These are phyloP conservation scores for Melanostoma mellinum DNA, from an alignment of 2,888 invertebrate genomes.

Conservation along the genomic window DNA sequence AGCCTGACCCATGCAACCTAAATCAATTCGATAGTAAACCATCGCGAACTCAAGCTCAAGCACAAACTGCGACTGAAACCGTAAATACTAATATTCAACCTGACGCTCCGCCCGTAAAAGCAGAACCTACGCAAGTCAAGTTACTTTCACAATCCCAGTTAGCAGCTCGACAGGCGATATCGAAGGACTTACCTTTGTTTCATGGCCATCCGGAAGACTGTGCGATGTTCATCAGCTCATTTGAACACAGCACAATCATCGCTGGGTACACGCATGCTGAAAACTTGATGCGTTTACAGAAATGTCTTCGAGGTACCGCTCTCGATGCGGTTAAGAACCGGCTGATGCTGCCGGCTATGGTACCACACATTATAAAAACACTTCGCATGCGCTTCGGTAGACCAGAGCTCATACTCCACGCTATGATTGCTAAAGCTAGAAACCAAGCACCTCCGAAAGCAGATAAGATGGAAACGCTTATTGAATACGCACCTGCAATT, in stretches of 20 bases:
- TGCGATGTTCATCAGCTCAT: conserved; percentile 30
- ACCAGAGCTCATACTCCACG: conserved; percentile 11
- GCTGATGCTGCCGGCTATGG: conserved; percentile 24
- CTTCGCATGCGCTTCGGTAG: conserved; percentile 32
- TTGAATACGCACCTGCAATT: conserved; percentile 31
- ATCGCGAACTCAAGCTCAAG: too few species aligned
- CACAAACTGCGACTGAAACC: too few species aligned
- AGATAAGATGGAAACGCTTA: conserved; percentile 14
- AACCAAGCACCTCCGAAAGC: conserved; percentile 17
- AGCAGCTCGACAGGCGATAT: conserved; percentile 21
- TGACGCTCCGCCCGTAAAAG: background rate
- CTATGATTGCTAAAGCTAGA: conserved; percentile 22
- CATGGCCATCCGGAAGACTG: conserved; percentile 29
- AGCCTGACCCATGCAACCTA: conserved; percentile 1
- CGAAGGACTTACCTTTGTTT: conserved; percentile 16
- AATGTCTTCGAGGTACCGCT: conserved; percentile 16
- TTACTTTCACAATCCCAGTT: conserved; percentile 10
- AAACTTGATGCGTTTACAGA: conserved; percentile 32
- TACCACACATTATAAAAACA: conserved; percentile 24
- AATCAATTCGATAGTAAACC: too few species aligned
- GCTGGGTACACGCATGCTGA: conserved; percentile 21
- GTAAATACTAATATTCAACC: background rate
- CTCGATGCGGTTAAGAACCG: conserved; percentile 37
- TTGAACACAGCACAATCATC: conserved; percentile 30
- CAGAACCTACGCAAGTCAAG: background rate